Evolutionary conservation across 2,888 invertebrate genomes (phyloP), one percentile per base, ranked within the genome.

Genomic region (Polydrusus tereticollis): DNA sequence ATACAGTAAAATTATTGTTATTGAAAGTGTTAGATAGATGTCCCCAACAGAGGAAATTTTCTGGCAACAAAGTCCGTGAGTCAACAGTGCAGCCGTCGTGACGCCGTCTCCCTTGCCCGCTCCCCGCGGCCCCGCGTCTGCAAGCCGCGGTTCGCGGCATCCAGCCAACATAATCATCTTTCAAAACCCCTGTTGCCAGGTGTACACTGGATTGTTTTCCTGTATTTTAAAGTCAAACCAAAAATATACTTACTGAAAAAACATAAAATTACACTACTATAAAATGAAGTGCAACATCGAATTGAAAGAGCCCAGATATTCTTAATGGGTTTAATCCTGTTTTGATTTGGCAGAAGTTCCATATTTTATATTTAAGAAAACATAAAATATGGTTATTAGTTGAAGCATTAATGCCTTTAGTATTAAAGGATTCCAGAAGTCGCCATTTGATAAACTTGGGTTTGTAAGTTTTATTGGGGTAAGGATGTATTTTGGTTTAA

Each of bases 61-160:
- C 72, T 72, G 72, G 72, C 72, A 72, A 72, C 67, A 60, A 55
- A 60, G 62, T 55, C 67, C 59, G 64, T 74, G 74, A 74, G 71
- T 74, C 74, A 74, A 71, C 70, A 26, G 33, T 71, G 71, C 73
- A 74, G 74, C 74, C 74, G 70, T 74, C 70, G 59, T 71, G 74
- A 74, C 74, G 74, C 74, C 74, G 57, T 38, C 21, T 14, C 16
- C 68, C 23, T 7, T 6, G 14, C 67, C 52, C 62, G 29, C 20
- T 66, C 50, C 58, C 47, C 60, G 6, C 20, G 41, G 12, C 18
- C 14, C 20, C 66, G 14, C 50, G 45, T 66, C 70, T 64, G 41
- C 26, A 26, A 26, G 26, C 26, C 14, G 50, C 33, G 23, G 33
- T 20, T 45, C 36, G 29, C 62, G 66, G 67, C 66, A 65, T 50